Evolutionary conservation across 2,797 vertebrate genomes (phyloP).

Genomic region (Oceanodroma leucorhoa): DNA sequence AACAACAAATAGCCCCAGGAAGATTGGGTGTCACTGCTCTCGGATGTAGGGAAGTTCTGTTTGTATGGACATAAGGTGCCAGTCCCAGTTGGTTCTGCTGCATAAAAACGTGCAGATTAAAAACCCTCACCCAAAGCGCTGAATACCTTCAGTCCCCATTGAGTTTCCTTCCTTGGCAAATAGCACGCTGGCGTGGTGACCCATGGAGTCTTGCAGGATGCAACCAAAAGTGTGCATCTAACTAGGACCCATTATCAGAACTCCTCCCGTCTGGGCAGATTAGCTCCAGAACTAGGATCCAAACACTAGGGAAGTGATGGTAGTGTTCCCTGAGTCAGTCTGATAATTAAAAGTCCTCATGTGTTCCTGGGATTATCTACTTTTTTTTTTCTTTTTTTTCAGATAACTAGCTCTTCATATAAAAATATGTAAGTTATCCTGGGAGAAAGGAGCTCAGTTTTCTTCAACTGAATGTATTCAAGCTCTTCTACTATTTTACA

Average conservation of each 20-base stretch:
- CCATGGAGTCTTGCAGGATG: not conserved
- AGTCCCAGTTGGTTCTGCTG: not conserved
- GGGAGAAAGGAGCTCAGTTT: not conserved
- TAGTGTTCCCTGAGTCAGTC: not conserved
- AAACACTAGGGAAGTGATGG: not conserved
- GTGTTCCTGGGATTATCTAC: not conserved
- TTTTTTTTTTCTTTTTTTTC: not conserved
- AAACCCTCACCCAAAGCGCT: rapidly evolving
- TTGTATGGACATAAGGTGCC: not conserved
- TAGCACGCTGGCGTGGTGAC: not conserved
- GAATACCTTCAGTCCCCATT: rapidly evolving
- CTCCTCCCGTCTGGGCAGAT: not conserved
- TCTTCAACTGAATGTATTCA: not conserved
- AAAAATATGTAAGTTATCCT: not conserved
- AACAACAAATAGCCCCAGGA: not conserved
- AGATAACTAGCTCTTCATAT: not conserved
- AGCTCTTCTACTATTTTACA: not conserved
- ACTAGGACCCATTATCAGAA: not conserved
- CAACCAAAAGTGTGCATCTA: not conserved
- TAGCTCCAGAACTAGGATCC: not conserved
- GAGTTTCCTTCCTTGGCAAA: not conserved
- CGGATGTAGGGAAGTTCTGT: not conserved
- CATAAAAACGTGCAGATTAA: not conserved
- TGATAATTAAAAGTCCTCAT: not conserved
- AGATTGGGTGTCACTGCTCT: not conserved